Evolutionary conservation across 2,113 vertebrate genomes (phyloP).

Genomic region (Ovis canadensis): DNA sequence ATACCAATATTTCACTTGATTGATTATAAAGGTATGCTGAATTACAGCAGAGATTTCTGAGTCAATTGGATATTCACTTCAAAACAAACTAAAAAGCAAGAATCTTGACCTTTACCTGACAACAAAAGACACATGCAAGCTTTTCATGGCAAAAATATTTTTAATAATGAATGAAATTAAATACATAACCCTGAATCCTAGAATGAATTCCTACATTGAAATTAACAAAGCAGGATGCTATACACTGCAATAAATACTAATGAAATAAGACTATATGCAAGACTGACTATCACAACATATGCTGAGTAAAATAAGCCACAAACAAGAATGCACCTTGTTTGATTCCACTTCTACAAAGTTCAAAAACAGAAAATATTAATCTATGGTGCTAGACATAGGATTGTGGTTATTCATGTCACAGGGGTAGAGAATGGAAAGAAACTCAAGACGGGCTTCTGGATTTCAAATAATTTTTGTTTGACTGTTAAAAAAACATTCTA

Average conservation of each 20-base stretch:
- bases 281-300: not conserved
- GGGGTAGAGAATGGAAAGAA: not conserved
- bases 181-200: not conserved
- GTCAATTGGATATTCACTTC: not conserved
- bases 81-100: not conserved
- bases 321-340: not conserved
- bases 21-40: not conserved
- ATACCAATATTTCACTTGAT: not conserved
- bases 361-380: not conserved
- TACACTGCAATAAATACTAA: not conserved
- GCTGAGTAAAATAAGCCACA: not conserved
- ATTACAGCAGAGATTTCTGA: not conserved
- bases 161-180: not conserved
- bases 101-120: not conserved
- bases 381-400: not conserved
- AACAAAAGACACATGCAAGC: not conserved
- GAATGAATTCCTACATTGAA: too few relatives aligned
- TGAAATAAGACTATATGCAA: not conserved
- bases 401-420: not conserved
- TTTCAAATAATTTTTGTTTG: not conserved
- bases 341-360: not conserved
- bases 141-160: not conserved
- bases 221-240: not conserved
- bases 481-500: not conserved
- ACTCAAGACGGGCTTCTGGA: not conserved